Evolutionary conservation across 2,113 vertebrate species (phyloP), one percentile per base, ranked within the genome.

Genomic region (Brachionichthys hirsutus): DNA sequence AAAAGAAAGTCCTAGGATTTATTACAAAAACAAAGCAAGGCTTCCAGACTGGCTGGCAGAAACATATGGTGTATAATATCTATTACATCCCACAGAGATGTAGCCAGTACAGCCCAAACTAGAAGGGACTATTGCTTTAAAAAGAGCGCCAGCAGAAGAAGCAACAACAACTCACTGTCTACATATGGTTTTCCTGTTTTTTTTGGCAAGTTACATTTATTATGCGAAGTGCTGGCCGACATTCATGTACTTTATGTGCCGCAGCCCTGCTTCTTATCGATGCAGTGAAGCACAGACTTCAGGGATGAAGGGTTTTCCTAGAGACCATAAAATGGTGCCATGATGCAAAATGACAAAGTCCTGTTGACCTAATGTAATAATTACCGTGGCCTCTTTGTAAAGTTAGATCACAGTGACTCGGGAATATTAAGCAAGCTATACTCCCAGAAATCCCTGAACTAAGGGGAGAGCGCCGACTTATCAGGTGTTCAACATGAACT

Each of bases 1-100:
- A 52, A 63, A 66, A 54, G 12, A 49, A 54, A 62, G 17, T 34
- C 45, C 41, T 9, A 12, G 54, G 41, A 44, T 73, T 59, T 63
- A 48, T 63, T 53, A 50, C 20, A 63, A 69, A 73, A 75, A 68
- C 51, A 67, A 70, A 41, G 46, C 67, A 69, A 42, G 20, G 44
- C 55, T 50, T 71, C 46, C 57, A 67, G 53, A 53, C 19, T 62
- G 44, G 30, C 38, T 66, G 73, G 64, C 44, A 62, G 15, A 55
- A 54, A 66, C 35, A 54, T 20, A 43, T 14, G 47, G 54, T 38
- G n/a, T 15, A 36, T 51, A 38, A 50, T 42, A 10, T 40, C 13
- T 40, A 51, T 48, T 57, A 22, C 18, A 41, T 44, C 51, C 40
- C 35, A 30, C 30, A 55, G 49, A 54, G 43, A 12, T 9, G 52